These are phyloP conservation scores for Callithrix jacchus DNA, from an alignment of 2,113 vertebrate genomes.

Conservation along the genomic window DNA sequence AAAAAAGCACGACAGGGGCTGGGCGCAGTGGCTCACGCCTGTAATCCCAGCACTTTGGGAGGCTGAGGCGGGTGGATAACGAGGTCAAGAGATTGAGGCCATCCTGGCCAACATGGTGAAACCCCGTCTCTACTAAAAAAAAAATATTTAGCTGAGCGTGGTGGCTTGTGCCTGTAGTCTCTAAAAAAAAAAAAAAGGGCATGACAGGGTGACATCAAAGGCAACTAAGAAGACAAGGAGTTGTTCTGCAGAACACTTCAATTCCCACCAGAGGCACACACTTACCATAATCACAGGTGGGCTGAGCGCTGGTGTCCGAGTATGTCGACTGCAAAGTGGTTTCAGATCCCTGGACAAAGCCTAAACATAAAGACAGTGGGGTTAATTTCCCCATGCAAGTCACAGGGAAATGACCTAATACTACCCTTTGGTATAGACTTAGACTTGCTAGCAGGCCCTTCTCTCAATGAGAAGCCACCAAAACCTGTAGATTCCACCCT, in stretches of 20 bases:
- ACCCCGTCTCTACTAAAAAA: no score
- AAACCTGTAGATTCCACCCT: not conserved
- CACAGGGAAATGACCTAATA: not conserved
- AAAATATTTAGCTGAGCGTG: no score
- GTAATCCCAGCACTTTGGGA: no score
- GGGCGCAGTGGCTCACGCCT: no score
- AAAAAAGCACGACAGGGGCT: not conserved
- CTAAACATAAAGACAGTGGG: constrained; percentile 64
- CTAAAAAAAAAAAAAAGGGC: not conserved
- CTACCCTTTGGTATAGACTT: not conserved
- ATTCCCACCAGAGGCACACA: constrained; percentile 17
- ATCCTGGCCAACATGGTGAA: no score
- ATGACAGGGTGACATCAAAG: not conserved
- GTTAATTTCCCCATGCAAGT: constrained; percentile 60
- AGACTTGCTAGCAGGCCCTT: not conserved
- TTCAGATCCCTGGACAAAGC: constrained; percentile 80
- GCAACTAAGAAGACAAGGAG: not conserved
- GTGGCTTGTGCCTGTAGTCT: no score
- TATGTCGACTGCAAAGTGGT: constrained; percentile 77
- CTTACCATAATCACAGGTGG: constrained; percentile 80
- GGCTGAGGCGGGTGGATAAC: no score
- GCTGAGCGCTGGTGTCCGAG: constrained; percentile 70
- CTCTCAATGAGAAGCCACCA: not conserved
- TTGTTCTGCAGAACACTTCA: not conserved
- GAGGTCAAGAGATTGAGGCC: no score